These are phyloP conservation scores for Amphimedon queenslandica DNA, from an alignment of 37 sponge, comb jelly and placozoan genomes.

Conservation along the genomic window DNA sequence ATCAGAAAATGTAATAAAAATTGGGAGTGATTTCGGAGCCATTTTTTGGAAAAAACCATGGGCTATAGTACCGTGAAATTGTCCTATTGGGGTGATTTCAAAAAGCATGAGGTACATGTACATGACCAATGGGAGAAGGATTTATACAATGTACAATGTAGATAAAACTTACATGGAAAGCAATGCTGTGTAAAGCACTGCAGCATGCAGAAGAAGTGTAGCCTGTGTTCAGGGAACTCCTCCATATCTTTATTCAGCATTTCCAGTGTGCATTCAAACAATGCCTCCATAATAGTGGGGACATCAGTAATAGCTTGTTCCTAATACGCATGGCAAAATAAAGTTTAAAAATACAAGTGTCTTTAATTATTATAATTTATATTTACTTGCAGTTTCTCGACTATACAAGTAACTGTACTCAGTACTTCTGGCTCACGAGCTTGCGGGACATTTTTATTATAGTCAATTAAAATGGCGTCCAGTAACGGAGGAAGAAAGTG, in stretches of 20 bases:
- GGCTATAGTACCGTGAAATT: too few relatives aligned
- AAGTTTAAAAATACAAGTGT: background rate
- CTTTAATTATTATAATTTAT: background rate
- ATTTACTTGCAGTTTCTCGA: constrained; percentile 83
- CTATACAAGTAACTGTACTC: constrained; percentile 78
- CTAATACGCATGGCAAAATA: constrained; percentile 21
- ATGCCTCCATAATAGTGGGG: constrained; percentile 82
- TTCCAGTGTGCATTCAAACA: constrained; percentile 96
- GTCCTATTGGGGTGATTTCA: too few relatives aligned
- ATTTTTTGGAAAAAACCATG: too few relatives aligned
- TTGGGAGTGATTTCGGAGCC: too few relatives aligned
- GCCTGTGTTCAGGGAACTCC: constrained; percentile 94
- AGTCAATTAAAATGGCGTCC: constrained; percentile 92
- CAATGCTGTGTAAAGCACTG: constrained; percentile 80
- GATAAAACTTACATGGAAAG: constrained; percentile 53
- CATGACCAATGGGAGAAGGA: background rate
- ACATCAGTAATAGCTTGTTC: constrained; percentile 61
- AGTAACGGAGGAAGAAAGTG: constrained; percentile 96
- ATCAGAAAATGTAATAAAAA: too few relatives aligned
- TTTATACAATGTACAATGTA: background rate
- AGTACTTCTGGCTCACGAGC: constrained; percentile 98
- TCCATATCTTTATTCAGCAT: constrained; percentile 96
- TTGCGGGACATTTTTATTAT: constrained; percentile 82
- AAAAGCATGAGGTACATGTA: background rate
- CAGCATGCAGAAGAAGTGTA: constrained; percentile 89